phyloP scores from a whole-genome alignment of 2,888 invertebrate species.

The Fissipunctia ypsillon region DNA sequence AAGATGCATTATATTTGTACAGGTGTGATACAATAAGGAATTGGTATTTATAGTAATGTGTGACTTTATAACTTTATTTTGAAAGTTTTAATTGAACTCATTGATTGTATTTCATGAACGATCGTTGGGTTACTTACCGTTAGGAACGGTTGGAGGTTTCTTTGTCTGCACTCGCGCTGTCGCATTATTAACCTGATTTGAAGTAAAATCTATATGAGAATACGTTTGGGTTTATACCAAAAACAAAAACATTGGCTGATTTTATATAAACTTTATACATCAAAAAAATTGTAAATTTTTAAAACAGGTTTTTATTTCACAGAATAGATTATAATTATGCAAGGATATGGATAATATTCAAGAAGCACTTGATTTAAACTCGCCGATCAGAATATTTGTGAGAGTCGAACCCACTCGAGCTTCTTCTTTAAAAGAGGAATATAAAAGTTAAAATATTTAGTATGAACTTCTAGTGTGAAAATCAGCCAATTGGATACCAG shows the following conservation, averaged over 20 bases:
- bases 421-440: constrained; percentile 18
- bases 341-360: constrained; percentile 13
- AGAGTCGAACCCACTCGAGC: constrained; percentile 73
- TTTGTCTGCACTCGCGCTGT: constrained; percentile 99
- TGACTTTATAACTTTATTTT: constrained; percentile 37
- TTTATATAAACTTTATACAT: constrained; percentile 62
- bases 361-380: constrained; percentile 11
- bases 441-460: background rate
- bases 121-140: constrained; percentile 92
- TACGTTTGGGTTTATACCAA: constrained; percentile 62
- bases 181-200: constrained; percentile 98
- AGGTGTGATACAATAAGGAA: constrained; percentile 63
- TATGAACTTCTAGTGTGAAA: constrained; percentile 43
- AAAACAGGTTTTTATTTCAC: constrained; percentile 1
- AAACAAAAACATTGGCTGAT: constrained; percentile 72
- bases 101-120: constrained; percentile 51
- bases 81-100: constrained; percentile 29
- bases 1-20: constrained; percentile 84
- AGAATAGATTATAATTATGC: constrained; percentile 1
- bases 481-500: constrained; percentile 73
- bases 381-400: constrained; percentile 21
- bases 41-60: constrained; percentile 53
- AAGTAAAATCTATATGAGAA: constrained; percentile 82
- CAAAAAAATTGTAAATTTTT: background rate
- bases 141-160: constrained; percentile 97